These are phyloP conservation scores for Rutpela maculata DNA, from an alignment of 2,888 invertebrate species.

Conservation along the genomic window DNA sequence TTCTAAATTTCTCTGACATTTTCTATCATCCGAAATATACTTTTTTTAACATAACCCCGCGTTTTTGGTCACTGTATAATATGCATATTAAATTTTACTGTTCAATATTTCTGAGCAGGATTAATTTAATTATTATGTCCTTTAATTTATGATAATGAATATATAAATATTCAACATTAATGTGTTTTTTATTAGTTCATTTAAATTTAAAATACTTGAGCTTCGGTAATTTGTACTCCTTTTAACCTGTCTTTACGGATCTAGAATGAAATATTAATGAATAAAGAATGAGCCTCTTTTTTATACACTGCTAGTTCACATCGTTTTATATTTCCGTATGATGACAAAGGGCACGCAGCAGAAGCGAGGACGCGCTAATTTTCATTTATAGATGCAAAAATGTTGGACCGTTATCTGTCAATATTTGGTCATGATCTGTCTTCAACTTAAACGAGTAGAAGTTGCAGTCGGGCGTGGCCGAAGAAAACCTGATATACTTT, in stretches of 20 bases:
- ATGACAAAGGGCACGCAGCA: too few species aligned
- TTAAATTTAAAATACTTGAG: conserved; percentile 7
- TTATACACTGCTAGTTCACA: background rate
- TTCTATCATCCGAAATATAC: too few species aligned
- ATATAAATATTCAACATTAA: conserved; percentile 1
- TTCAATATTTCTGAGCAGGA: background rate
- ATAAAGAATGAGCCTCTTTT: background rate
- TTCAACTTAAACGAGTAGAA: too few species aligned
- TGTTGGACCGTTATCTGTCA: too few species aligned
- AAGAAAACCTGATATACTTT: too few species aligned
- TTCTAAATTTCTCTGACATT: too few species aligned
- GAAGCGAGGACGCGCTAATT: too few species aligned
- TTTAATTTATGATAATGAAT: background rate
- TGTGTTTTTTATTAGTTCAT: conserved; percentile 7
- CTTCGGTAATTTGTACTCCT: background rate
- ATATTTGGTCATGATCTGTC: too few species aligned
- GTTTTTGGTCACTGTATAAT: background rate
- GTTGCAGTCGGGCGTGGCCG: too few species aligned
- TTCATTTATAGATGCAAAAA: too few species aligned
- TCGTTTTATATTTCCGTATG: too few species aligned
- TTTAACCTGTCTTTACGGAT: background rate
- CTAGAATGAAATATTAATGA: background rate
- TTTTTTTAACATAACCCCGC: too few species aligned
- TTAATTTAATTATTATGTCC: background rate
- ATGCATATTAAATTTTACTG: background rate